Conservation (phyloP, 2,113 vertebrate species). For the Laticauda colubrina region DNA sequence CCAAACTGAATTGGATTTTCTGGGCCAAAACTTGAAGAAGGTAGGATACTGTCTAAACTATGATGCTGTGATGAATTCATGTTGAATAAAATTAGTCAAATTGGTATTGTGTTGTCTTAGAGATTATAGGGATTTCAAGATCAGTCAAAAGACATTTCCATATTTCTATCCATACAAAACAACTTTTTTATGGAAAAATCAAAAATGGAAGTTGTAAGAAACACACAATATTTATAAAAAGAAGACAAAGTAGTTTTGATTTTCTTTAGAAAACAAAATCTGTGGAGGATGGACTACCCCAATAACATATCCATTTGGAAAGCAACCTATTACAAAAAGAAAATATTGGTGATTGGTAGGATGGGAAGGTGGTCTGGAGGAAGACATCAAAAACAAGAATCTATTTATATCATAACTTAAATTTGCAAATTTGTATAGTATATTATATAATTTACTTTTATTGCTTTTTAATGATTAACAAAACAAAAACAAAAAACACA, state of each 20-base stretch:
- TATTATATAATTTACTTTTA: neutral
- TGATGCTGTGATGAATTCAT: neutral
- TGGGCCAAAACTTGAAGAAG: constrained; percentile 86
- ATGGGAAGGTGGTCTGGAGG: neutral
- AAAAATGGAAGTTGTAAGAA: neutral
- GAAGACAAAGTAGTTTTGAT: neutral
- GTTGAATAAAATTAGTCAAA: neutral
- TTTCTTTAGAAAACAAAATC: neutral
- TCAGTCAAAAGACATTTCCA: neutral
- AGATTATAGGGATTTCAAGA: neutral
- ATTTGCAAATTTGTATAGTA: neutral
- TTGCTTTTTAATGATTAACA: neutral
- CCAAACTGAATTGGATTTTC: constrained; percentile 82
- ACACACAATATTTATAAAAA: neutral
- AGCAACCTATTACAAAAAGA: neutral
- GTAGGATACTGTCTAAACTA: constrained; percentile 47
- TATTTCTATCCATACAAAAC: neutral
- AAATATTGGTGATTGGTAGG: neutral
- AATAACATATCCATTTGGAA: neutral
- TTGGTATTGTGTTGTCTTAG: neutral
- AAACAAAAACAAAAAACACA: neutral
- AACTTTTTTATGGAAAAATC: neutral
- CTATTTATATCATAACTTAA: neutral
- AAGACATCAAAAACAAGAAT: neutral
- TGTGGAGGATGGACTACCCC: neutral